These are phyloP conservation scores for Sylvicapra grimmia DNA, from an alignment of 2,113 vertebrate species.

Conservation along the genomic window DNA sequence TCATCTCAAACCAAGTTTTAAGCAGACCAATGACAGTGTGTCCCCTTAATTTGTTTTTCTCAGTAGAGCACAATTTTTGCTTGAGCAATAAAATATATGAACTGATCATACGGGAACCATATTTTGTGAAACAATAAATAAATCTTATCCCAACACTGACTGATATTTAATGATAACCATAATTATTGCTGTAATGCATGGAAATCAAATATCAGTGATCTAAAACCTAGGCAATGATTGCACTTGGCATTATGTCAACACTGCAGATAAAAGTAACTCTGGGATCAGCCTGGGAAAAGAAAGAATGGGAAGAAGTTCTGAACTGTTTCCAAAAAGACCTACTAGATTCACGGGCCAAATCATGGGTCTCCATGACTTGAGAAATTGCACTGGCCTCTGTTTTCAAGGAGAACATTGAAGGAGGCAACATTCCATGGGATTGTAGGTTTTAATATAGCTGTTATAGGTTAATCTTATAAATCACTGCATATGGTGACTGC, in stretches of 20 bases:
- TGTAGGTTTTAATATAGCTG: neutral
- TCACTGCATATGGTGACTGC: neutral
- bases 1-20: conserved; percentile 45
- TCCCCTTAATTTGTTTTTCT: conserved; percentile 26
- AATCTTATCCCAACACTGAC: neutral
- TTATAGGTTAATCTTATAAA: neutral
- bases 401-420: neutral
- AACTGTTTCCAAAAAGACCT: neutral
- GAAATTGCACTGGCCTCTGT: neutral
- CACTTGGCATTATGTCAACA: neutral
- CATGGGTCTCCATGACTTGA: neutral
- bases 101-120: neutral
- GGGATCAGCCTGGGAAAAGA: neutral
- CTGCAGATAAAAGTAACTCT: neutral
- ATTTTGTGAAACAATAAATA: conserved; percentile 1
- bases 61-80: neutral
- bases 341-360: neutral
- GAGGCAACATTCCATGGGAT: neutral
- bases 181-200: neutral
- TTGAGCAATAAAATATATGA: conserved; percentile 14
- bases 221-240: neutral
- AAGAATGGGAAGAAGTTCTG: neutral
- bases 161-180: neutral
- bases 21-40: conserved; percentile 20
- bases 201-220: neutral